Base-by-base conservation (phyloP, 2,888 invertebrate genomes). In the Diachrysia chrysitis region DNA sequence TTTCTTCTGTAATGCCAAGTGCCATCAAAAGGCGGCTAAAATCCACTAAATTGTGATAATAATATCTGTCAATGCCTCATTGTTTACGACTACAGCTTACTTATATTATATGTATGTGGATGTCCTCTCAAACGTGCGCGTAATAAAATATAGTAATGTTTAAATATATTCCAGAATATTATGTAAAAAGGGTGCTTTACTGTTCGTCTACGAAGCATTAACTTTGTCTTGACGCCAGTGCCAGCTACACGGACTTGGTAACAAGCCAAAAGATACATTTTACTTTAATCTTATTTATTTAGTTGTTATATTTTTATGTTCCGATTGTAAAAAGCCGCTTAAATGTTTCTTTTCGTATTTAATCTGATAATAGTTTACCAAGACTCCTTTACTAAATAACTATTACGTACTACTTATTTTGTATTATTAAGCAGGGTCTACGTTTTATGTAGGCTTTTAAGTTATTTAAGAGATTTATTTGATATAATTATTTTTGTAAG, bases 361-460 rank as follows among this genome's bases (percentile, higher is more conserved):
- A 66, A 76, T 78, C 77, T 81, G 77, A 81, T 81, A 78, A 56
- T 77, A 74, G 70, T 78, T 76, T 74, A 71, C 71, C 74, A 82
- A 85, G 86, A 83, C 86, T 85, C 76, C 74, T 81, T 84, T 82
- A 86, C 67, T 81, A 78, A 78, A 71, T 85, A 79, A 75, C 77
- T 87, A 81, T 83, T 83, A 82, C 69, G 80, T 87, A 83, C 85
- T 87, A 78, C 74, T 87, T 89, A 89, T 79, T 87, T 89, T 85
- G 86, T 90, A 90, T 89, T 90, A 88, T 87, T 92, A 90, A 88
- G 85, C 78, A 84, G 84, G 80, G 93, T 90, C 94, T 95, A 92
- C 95, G 95, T 95, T 95, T 93, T 94, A 94, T 89, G 94, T 92
- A 94, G 93, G 89, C 93, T 91, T 88, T 85, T 93, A 92, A 91